Conservation (phyloP, 2,113 vertebrate genomes). For the Thamnophis sirtalis region DNA sequence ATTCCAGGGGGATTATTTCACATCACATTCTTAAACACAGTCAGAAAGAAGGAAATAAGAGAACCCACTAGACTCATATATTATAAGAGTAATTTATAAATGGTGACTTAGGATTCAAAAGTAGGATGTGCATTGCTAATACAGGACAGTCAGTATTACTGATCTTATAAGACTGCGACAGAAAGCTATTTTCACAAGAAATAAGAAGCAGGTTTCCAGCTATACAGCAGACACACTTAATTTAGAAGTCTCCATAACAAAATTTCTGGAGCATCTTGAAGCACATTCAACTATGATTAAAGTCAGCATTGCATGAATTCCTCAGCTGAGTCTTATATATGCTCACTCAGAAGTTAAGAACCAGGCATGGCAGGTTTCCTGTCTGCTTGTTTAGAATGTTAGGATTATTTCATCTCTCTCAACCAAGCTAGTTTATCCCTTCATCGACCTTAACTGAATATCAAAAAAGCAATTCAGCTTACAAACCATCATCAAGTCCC, state of each 20-base stretch:
- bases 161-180: neutral
- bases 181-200: neutral
- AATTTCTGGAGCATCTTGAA: neutral
- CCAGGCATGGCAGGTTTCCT: neutral
- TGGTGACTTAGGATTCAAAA: neutral
- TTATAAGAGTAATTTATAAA: neutral
- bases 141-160: neutral
- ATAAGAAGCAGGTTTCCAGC: neutral
- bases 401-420: neutral
- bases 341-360: neutral
- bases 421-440: slow-evolving; percentile 2
- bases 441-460: neutral
- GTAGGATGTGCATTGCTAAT: neutral
- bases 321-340: neutral
- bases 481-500: neutral
- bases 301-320: neutral
- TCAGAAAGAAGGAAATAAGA: slow-evolving; percentile 13
- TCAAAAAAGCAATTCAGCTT: neutral
- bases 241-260: neutral
- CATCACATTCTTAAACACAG: slow-evolving; percentile 24
- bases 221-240: neutral
- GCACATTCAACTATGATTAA: neutral
- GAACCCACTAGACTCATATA: neutral
- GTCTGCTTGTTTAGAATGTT: neutral
- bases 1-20: neutral